These are phyloP conservation scores for Cercopithecus mitis DNA, from an alignment of 2,797 vertebrate species.

Conservation along the genomic window DNA sequence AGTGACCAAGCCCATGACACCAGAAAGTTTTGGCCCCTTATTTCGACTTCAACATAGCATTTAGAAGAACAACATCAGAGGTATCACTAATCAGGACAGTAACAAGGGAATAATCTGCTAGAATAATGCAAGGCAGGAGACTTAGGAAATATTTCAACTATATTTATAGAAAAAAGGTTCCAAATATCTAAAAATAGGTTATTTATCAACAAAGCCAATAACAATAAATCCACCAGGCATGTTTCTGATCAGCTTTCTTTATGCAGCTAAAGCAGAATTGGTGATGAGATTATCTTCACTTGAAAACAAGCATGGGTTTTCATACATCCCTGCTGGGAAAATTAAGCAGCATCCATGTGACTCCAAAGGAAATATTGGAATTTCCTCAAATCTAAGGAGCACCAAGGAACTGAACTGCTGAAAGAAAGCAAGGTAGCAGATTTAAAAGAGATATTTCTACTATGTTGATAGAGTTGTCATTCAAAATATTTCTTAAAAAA, in stretches of 20 bases:
- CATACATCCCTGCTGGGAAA: not conserved
- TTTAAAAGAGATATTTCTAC: not conserved
- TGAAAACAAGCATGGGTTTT: not conserved
- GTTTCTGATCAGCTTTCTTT: not conserved
- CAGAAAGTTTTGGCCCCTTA: not conserved
- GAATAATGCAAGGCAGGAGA: not conserved
- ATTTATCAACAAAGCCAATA: not conserved
- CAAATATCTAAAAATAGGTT: not conserved
- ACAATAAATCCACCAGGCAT: not conserved
- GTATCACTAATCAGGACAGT: not conserved
- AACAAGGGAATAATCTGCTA: not conserved
- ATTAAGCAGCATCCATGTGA: not conserved
- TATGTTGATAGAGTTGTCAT: not conserved
- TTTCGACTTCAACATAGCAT: not conserved
- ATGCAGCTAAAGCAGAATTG: not conserved
- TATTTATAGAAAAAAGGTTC: not conserved
- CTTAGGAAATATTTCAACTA: not conserved
- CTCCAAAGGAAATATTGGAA: not conserved
- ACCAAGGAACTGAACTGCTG: not conserved
- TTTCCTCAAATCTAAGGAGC: not conserved
- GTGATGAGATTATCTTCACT: not conserved
- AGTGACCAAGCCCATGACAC: not conserved
- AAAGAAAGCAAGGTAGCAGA: not conserved
- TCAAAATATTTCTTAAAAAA: not conserved
- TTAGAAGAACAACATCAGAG: constrained; percentile 1